phyloP scores from a whole-genome alignment of 2,888 invertebrate species.

The Parnassius mnemosyne region DNA sequence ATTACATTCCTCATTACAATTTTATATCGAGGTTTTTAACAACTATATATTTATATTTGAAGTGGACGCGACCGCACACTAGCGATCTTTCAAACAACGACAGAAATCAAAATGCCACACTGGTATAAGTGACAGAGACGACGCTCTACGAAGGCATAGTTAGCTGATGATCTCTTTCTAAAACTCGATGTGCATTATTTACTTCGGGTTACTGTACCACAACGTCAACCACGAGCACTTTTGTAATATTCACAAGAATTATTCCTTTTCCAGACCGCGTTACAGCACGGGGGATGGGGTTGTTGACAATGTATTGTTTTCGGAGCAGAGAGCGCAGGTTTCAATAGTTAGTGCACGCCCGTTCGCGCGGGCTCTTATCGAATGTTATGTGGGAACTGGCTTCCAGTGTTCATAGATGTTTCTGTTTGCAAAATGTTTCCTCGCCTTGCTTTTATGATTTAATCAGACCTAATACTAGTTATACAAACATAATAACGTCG shows the following conservation, averaged over 20 bases:
- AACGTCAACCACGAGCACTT: neutral
- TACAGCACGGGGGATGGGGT: neutral
- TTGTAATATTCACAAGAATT: neutral
- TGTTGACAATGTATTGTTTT: conserved; percentile 9
- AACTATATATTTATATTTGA: no score
- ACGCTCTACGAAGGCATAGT: neutral
- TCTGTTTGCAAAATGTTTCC: neutral
- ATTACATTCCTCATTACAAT: no score
- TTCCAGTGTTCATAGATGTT: conserved; percentile 1
- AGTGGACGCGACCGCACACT: no score
- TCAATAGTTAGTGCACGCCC: conserved; percentile 17
- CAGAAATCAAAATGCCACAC: no score
- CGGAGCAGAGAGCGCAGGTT: conserved; percentile 9
- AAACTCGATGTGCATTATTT: no score
- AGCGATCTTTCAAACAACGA: no score
- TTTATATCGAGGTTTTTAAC: no score
- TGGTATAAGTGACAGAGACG: neutral
- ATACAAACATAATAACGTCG: neutral
- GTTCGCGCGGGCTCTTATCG: neutral
- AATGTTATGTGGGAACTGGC: conserved; percentile 1
- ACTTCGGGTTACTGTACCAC: neutral
- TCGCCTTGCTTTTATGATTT: neutral
- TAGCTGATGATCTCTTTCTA: no score
- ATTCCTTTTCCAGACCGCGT: conserved; percentile 20
- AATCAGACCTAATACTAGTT: neutral